Base-by-base conservation (phyloP, 2,888 invertebrate species). In the Athetis lepigone region DNA sequence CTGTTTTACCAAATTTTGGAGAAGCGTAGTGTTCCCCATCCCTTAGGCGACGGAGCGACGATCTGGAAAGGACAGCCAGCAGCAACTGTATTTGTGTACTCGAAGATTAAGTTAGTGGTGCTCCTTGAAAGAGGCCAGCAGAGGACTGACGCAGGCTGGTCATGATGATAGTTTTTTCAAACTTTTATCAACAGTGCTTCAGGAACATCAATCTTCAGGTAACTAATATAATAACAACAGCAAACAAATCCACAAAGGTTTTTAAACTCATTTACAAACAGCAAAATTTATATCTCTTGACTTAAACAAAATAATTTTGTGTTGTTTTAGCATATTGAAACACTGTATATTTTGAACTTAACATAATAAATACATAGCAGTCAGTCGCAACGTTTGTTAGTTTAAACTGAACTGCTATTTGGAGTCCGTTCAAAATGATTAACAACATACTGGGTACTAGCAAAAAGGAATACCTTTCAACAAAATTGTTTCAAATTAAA, bases 201-300 rank as follows among this genome's bases (percentile, higher is more conserved):
- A n/a, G n/a, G n/a, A n/a, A n/a, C n/a, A n/a, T n/a, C n/a, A n/a
- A n/a, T n/a, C n/a, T n/a, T n/a, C n/a, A n/a, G n/a, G n/a, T n/a
- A n/a, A n/a, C n/a, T n/a, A n/a, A n/a, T n/a, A n/a, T n/a, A n/a
- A n/a, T n/a, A n/a, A n/a, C n/a, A n/a, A n/a, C 2, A 1, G 0
- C 7, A 6, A 19, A 40, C 9, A 4, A 25, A 29, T 27, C 40
- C 16, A 70, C 46, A 42, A 29, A 25, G 11, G 1, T 16, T 16
- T 1, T 47, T 65, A 70, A 36, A 70, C 70, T 70, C 16, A 18
- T 70, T 43, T 27, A 27, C 2, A 11, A 9, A 11, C 8, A 29
- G n/a, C 16, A 8, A n/a, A n/a, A 25, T 33, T 16, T 19, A 39
- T n/a, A n/a, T 37, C 13, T 33, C 45, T 16, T 37, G 42, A 21